Evolutionary conservation across 53 echinoderm and acorn worm genomes (phyloP), one percentile per base, ranked within the genome.

Genomic region (Antedon mediterranea): DNA sequence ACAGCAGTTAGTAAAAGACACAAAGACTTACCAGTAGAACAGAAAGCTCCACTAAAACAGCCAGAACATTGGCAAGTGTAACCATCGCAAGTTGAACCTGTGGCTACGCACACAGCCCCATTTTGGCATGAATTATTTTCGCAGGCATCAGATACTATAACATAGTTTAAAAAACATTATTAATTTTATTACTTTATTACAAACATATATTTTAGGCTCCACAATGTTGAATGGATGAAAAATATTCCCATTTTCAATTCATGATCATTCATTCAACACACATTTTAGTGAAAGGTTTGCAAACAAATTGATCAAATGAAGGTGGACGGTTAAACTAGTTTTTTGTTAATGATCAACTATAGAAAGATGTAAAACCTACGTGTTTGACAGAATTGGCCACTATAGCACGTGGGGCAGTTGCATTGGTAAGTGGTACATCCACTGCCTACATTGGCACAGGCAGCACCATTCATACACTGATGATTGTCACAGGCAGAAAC

Each of bases 21-120:
- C 28, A 2, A 29, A 71, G 29, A 75, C 91, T 87, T 75, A 94
- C 94, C 31, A 18, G 89, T 79, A 85, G 89, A 85, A 83, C 94
- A 94, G 71, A 86, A 85, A 79, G 78, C 84, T 30, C 94, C 94
- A 30, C 87, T 83, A 89, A 86, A 91, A 79, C 94, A 94, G 20
- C 89, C 87, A 0, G n/a, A 28, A 71, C 94, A 94, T 28, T 83
- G 82, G 70, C 94, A 94, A 31, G 89, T 83, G 81, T 85, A 94
- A n/a, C n/a, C n/a, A n/a, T n/a, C n/a, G n/a, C n/a, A n/a, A n/a
- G n/a, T n/a, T n/a, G n/a, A n/a, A n/a, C n/a, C n/a, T n/a, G n/a
- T n/a, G n/a, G n/a, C 72, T 14, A 86, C 75, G 72, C 94, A 94
- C 42, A 75, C 74, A 23, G 87, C 94, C 32, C 74, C 74, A 70